These are phyloP conservation scores for Anoplophora glabripennis DNA, from an alignment of 1,140 invertebrate species.

Conservation along the genomic window DNA sequence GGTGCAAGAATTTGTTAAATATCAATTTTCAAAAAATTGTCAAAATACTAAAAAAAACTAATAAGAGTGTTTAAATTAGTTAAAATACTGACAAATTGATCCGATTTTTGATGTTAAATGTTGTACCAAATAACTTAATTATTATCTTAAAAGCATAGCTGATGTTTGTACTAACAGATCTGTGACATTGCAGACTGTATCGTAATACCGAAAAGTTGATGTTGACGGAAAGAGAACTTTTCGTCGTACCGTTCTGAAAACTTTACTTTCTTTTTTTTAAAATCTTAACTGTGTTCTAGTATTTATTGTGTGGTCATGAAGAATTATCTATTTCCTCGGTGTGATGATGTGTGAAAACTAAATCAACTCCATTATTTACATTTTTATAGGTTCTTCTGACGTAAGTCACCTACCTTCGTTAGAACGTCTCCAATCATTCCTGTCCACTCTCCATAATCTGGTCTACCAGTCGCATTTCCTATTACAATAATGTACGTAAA, in stretches of 20 bases:
- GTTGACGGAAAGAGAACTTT: too few relatives aligned
- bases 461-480: constrained; percentile 74
- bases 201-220: too few relatives aligned
- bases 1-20: too few relatives aligned
- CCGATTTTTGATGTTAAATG: too few relatives aligned
- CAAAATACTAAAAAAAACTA: too few relatives aligned
- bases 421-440: constrained; percentile 80
- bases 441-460: constrained; percentile 70
- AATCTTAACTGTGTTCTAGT: not conserved
- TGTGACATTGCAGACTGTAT: too few relatives aligned
- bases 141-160: too few relatives aligned
- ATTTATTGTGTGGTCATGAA: not conserved
- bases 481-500: constrained; percentile 75
- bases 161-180: too few relatives aligned
- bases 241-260: not conserved
- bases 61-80: too few relatives aligned
- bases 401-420: constrained; percentile 62
- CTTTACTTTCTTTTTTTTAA: not conserved
- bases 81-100: too few relatives aligned
- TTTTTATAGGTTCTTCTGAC: not conserved
- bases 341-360: not conserved
- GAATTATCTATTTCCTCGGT: not conserved
- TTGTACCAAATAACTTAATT: too few relatives aligned
- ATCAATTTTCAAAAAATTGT: too few relatives aligned
- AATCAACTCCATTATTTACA: not conserved